Percentiles rank a stretch among this genome's conserved stretches.
phyloP scores from a whole-genome alignment of 2,797 vertebrate species.

The Hoplostethus atlanticus region DNA sequence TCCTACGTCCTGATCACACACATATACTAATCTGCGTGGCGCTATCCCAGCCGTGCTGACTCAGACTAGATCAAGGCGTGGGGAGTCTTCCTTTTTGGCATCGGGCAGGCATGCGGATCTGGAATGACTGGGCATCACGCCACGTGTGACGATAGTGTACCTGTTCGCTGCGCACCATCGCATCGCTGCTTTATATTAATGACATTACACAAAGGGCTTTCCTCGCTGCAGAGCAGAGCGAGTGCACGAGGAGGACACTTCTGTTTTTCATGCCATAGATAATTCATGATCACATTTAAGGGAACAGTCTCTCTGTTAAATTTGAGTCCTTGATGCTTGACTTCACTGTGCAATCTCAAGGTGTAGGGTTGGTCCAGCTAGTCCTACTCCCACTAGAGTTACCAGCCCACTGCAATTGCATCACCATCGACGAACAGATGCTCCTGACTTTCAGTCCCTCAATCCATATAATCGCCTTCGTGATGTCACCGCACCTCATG shows the following conservation, averaged over 20 bases:
- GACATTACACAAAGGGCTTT: conserved; percentile 47
- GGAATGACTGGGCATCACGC: conserved; percentile 51
- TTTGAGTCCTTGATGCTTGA: conserved; percentile 36
- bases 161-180: conserved; percentile 47
- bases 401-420: conserved; percentile 56
- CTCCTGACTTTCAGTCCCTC: conserved; percentile 63
- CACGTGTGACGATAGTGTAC: conserved; percentile 44
- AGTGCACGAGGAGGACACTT: conserved; percentile 28
- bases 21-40: conserved; percentile 56
- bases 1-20: not conserved
- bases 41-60: conserved; percentile 73
- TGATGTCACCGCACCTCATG: conserved; percentile 57
- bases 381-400: conserved; percentile 37
- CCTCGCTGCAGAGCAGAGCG: conserved; percentile 35
- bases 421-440: conserved; percentile 73
- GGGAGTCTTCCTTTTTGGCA: conserved; percentile 75
- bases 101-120: conserved; percentile 41
- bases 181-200: conserved; percentile 51
- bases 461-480: conserved; percentile 47
- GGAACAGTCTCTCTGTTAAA: conserved; percentile 26
- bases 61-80: conserved; percentile 69
- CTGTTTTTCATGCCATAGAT: conserved; percentile 8
- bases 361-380: conserved; percentile 50
- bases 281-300: conserved; percentile 43
- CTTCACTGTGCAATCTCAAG: conserved; percentile 25